Evolutionary conservation across 2,113 vertebrate genomes (phyloP), one percentile per base, ranked within the genome.

Genomic region (Oophaga pumilio): DNA sequence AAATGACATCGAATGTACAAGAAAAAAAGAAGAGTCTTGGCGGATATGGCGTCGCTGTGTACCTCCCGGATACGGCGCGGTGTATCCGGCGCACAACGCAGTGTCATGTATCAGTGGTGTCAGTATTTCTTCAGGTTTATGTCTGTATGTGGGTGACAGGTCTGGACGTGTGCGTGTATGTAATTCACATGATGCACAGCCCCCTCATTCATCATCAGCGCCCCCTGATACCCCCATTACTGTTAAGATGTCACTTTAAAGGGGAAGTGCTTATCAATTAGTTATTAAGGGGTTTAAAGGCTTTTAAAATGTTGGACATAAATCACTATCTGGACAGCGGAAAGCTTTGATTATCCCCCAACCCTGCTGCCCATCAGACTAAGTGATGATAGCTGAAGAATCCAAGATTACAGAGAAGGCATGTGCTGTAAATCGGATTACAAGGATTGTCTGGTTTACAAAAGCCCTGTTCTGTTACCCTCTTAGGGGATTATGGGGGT

Each of bases 181-280:
- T 33, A 18, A 78, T 77, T 53, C 43, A 15, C n/a, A 7, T 33
- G 56, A 76, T 33, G 56, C 17, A 52, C 62, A 52, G 81, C n/a
- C 6, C n/a, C 22, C 62, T 53, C 81, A 83, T 83, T 53, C 43
- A 83, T 83, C 81, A 83, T 69, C 22, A 12, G 62, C 33, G 43
- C 62, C 43, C 49, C 28, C 64, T 68, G 49, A 53, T 52, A 13
- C 81, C 43, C 43, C 24, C 81, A 69, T 69, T 83, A 53, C 81
- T 18, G 62, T 5, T 52, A 50, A n/a, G 26, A 76, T 57, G 60
- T 79, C 85, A 86, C 62, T 85, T 86, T 79, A 86, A 86, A 80
- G 85, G 85, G 62, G 60, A 62, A 57, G 26, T 62, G 26, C 74
- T 86, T 86, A 86, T 86, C 85, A 86, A 86, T 66, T 53, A 69